Conservation (phyloP, 2,888 invertebrate genomes). For the Coecobrya sp. region DNA sequence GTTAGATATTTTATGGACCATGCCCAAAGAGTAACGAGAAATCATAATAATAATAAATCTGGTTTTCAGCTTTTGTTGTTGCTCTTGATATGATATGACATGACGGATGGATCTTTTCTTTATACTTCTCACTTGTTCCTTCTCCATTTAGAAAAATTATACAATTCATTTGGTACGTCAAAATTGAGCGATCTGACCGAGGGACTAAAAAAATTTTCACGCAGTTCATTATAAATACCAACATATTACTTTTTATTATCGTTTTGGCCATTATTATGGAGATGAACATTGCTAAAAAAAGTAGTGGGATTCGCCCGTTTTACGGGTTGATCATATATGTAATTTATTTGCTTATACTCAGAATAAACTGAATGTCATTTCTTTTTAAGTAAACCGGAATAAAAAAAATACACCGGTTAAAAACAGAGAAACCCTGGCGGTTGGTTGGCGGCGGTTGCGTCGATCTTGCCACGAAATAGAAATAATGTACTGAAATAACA, state of each 20-base stretch:
- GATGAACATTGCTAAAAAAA: constrained; percentile 1
- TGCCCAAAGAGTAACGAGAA: constrained; percentile 64
- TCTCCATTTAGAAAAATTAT: constrained; percentile 1
- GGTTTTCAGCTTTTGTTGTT: constrained; percentile 41
- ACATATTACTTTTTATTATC: constrained; percentile 11
- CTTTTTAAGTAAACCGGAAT: not conserved
- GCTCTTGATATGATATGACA: constrained; percentile 61
- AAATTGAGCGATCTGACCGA: constrained; percentile 18
- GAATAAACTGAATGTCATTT: not conserved
- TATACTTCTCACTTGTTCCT: not conserved
- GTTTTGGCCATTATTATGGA: not conserved
- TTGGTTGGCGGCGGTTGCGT: not conserved
- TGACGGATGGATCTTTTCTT: constrained; percentile 37
- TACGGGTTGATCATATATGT: not conserved
- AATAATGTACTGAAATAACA: not conserved
- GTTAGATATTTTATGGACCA: constrained; percentile 75
- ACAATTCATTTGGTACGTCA: constrained; percentile 1
- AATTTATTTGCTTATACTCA: not conserved
- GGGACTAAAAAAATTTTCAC: not conserved
- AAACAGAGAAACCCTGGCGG: not conserved
- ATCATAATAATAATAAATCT: constrained; percentile 51
- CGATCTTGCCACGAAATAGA: not conserved
- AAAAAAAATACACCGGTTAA: not conserved
- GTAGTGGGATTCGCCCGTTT: constrained; percentile 1
- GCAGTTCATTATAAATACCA: not conserved